Evolutionary conservation across 2,113 vertebrate species (phyloP).

Genomic region (Speoplatyrhinus poulsoni): DNA sequence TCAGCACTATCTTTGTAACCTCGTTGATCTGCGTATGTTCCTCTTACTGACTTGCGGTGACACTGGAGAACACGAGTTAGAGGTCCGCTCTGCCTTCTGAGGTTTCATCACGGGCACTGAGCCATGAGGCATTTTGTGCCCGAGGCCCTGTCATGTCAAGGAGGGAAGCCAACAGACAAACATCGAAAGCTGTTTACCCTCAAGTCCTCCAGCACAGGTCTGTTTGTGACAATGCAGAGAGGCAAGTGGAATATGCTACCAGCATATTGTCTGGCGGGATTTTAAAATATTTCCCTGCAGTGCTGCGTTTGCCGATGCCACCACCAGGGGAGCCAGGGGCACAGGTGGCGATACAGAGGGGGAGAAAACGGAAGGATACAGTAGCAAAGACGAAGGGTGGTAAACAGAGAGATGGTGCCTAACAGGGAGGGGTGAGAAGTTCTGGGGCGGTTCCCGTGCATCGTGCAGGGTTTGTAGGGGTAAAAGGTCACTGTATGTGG

Average conservation of each 20-base stretch:
- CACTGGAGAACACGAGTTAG: slow-evolving; percentile 67
- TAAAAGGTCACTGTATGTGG: slow-evolving; percentile 79
- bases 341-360: slow-evolving; percentile 49
- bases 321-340: slow-evolving; percentile 55
- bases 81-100: slow-evolving; percentile 65
- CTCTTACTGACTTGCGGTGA: slow-evolving; percentile 69
- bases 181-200: slow-evolving; percentile 73
- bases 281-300: slow-evolving; percentile 40
- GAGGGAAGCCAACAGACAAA: slow-evolving; percentile 64
- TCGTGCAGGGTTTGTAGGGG: slow-evolving; percentile 68
- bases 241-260: slow-evolving; percentile 65
- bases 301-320: slow-evolving; percentile 63
- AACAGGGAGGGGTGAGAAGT: slow-evolving; percentile 71
- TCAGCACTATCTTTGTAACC: slow-evolving; percentile 62
- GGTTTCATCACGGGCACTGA: slow-evolving; percentile 62
- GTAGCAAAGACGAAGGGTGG: slow-evolving; percentile 35
- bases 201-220: slow-evolving; percentile 64
- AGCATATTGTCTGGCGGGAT: slow-evolving; percentile 71
- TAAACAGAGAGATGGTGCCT: slow-evolving; percentile 60
- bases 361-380: slow-evolving; percentile 39
- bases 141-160: slow-evolving; percentile 67
- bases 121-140: slow-evolving; percentile 64
- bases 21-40: slow-evolving; percentile 69
- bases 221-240: slow-evolving; percentile 70
- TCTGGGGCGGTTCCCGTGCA: slow-evolving; percentile 73